Conservation (phyloP, 2,797 vertebrate genomes). For the Brotula barbata region DNA sequence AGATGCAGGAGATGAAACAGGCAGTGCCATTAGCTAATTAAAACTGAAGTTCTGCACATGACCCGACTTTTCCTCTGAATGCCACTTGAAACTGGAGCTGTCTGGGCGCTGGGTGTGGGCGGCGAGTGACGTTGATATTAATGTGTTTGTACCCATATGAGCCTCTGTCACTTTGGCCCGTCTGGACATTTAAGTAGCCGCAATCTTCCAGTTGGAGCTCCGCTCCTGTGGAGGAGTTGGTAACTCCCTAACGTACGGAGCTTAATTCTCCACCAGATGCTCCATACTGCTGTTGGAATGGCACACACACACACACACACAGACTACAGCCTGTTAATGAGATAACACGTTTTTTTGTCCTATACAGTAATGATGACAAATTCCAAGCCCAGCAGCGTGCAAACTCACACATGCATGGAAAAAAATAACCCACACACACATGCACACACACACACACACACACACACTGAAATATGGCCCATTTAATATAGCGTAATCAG, state of each 20-base stretch:
- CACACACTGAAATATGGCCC: constrained; percentile 42
- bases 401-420: too few species aligned
- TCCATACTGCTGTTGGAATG: too few species aligned
- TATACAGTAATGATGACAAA: too few species aligned
- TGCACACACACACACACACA: constrained; percentile 2
- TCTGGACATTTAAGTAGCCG: constrained; percentile 53
- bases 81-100: constrained; percentile 72
- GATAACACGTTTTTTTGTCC: too few species aligned
- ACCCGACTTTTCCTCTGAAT: constrained; percentile 76
- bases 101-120: constrained; percentile 54
- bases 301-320: too few species aligned
- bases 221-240: background rate
- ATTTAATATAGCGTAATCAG: constrained; percentile 49
- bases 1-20: constrained; percentile 71
- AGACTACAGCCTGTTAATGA: too few species aligned
- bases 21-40: constrained; percentile 81
- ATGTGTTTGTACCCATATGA: constrained; percentile 67
- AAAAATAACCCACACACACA: background rate
- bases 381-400: too few species aligned
- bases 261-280: background rate
- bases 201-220: constrained; percentile 29
- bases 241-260: constrained; percentile 6
- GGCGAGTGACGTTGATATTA: constrained; percentile 77
- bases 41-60: constrained; percentile 71
- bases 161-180: constrained; percentile 58